Evolutionary conservation across 2,888 invertebrate genomes (phyloP).

Genomic region (Philereme vetulata): DNA sequence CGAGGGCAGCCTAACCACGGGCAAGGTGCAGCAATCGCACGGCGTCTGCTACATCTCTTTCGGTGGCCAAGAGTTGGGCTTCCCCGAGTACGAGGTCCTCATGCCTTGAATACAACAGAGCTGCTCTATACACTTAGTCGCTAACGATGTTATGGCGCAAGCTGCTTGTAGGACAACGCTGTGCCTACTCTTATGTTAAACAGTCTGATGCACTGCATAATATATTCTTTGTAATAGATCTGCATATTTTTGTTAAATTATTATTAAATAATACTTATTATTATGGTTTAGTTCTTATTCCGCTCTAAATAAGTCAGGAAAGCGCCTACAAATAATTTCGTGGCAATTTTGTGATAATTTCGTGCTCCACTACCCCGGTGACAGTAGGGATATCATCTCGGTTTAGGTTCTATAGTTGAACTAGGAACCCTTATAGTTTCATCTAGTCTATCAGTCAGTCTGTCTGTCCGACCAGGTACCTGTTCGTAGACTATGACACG

Average conservation of each 20-base stretch:
- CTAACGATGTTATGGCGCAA: conserved; percentile 35
- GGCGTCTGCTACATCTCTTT: conserved; percentile 93
- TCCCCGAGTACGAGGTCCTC: conserved; percentile 92
- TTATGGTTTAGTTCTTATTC: neutral
- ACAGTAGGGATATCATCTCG: too few relatives aligned
- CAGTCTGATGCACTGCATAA: conserved; percentile 52
- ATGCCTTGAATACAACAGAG: conserved; percentile 59
- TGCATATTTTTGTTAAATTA: conserved; percentile 44
- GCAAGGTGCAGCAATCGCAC: conserved; percentile 93
- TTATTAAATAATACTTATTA: conserved; percentile 34
- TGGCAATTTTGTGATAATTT: too few relatives aligned
- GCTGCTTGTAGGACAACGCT: conserved; percentile 32
- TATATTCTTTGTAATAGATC: conserved; percentile 40
- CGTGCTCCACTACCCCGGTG: too few relatives aligned
- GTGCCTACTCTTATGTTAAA: conserved; percentile 45
- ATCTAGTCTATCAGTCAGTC: too few relatives aligned
- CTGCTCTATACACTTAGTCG: conserved; percentile 27
- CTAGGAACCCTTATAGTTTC: too few relatives aligned
- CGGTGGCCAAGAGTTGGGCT: conserved; percentile 90
- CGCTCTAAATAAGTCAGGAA: too few relatives aligned
- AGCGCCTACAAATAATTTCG: too few relatives aligned
- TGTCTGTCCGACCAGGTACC: too few relatives aligned
- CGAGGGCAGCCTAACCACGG: conserved; percentile 89
- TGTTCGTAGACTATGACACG: too few relatives aligned
- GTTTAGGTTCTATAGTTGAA: too few relatives aligned